Evolutionary conservation across 2,888 invertebrate species (phyloP), one percentile per base, ranked within the genome.

Genomic region (Melieria omissa): DNA sequence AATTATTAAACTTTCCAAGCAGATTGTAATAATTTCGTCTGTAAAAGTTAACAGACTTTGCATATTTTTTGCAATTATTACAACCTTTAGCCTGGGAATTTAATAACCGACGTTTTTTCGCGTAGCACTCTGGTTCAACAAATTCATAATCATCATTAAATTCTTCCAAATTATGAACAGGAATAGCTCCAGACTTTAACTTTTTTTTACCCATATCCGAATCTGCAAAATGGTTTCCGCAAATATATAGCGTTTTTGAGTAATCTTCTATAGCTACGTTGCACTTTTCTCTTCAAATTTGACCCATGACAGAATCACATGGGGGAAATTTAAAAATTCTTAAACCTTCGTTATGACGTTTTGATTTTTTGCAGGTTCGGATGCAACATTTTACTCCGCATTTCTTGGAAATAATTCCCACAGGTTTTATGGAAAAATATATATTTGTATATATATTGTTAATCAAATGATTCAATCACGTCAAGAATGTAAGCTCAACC

Each of bases 121-220:
- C 52, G 5, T n/a, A 63, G 16, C 47, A 12, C n/a, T 55, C 55
- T 14, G 55, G 55, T n/a, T 60, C 60, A 29, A 55, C 16, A 42
- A 42, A 52, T 8, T 52, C 44, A 41, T 65, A 65, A 41, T 49
- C 52, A 58, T 66, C 46, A 14, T 57, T 45, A 45, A 29, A 5
- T 66, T 55, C 44, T 29, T 58, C 47, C 45, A 66, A 45, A 42
- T 62, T 29, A 41, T 55, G 47, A 29, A 58, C 57, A n/a, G 66
- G 66, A 41, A 66, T 42, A 47, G 52, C 66, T 10, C 57, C 58
- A 44, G 55, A 6, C 12, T 66, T 66, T 66, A 66, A 66, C 14
- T 45, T 44, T n/a, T 12, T 6, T 9, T n/a, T n/a, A 41, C 61
- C 61, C 29, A 68, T 67, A 41, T 67, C 65, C 9, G 65, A 65